Base-by-base conservation (phyloP, 2,113 vertebrate species). In the Xiphias gladius region DNA sequence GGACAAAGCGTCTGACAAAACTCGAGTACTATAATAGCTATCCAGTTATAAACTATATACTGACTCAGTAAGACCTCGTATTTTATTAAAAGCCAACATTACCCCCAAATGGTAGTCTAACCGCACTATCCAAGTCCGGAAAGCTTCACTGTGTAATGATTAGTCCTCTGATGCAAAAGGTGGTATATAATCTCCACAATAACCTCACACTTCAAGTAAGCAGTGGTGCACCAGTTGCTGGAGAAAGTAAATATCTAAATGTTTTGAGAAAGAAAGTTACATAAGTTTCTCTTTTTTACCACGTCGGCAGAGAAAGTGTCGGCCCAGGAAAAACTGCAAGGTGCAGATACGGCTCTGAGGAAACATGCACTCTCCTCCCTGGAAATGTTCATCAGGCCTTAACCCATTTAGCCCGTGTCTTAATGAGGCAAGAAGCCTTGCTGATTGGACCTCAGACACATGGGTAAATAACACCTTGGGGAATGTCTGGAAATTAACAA, bases 241-340 rank as follows among this genome's bases (percentile, higher is more conserved):
- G 3, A 72, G 63, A 65, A 73, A 67, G 62, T 24, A 7, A 95
- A 93, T 91, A 96, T 94, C 94, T 95, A 91, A 95, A 19, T 96
- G 95, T 95, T 71, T 50, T 77, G 22, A 73, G 57, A 73, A 39
- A 46, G 80, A 72, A 77, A 73, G 82, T 83, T 78, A 52, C 64
- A 46, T 81, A 73, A 84, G 70, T 62, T 66, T 79, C 71, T 80
- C 73, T 81, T 39, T 10, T 86, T 87, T 72, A 63, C 73, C 72
- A 78, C 62, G 79, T 83, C 76, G 69, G 82, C 37, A 24, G 64
- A 32, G 46, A 86, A 91, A 82, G 79, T 71, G 85, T 86, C 76
- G 35, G 79, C 46, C 24, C 79, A 92, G 92, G 91, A 94, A 95
- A 91, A 93, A 85, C 89, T 94, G 92, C 16, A 11, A 52, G 73